Evolutionary conservation across 2,888 invertebrate species (phyloP).

Genomic region (Blera fallax): DNA sequence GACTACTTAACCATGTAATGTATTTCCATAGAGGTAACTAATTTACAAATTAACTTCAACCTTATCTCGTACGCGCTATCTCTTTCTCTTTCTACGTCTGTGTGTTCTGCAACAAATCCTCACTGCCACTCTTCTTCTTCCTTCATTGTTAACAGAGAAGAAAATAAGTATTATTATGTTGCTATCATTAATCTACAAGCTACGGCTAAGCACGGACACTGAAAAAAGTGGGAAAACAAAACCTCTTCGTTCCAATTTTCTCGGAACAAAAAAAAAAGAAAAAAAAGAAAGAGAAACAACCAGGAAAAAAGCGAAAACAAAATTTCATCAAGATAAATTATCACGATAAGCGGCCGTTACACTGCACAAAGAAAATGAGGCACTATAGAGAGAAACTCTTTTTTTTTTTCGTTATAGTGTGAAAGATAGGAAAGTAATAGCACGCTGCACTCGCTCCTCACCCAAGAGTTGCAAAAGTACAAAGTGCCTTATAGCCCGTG

Average conservation of each 20-base stretch:
- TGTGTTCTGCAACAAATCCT: constrained; percentile 18
- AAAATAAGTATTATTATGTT: constrained; percentile 68
- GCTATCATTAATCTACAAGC: constrained; percentile 70
- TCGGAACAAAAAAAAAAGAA: constrained; percentile 31
- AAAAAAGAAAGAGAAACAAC: constrained; percentile 11
- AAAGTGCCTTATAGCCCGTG: constrained; percentile 52
- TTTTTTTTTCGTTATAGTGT: background rate
- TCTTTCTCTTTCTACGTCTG: background rate
- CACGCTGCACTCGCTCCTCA: background rate
- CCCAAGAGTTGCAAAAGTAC: constrained; percentile 53
- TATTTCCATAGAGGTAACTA: constrained; percentile 11
- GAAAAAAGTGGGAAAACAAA: constrained; percentile 11
- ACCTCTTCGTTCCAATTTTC: constrained; percentile 60
- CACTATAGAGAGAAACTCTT: background rate
- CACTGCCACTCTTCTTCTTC: constrained; percentile 7
- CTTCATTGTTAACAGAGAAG: constrained; percentile 39
- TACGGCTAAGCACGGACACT: constrained; percentile 48
- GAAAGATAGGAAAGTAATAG: constrained; percentile 49
- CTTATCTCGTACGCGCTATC: constrained; percentile 4
- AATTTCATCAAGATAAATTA: constrained; percentile 72
- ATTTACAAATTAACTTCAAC: constrained; percentile 48
- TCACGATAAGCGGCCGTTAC: constrained; percentile 67
- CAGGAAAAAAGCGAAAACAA: constrained; percentile 68
- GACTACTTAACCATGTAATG: background rate
- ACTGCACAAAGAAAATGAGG: constrained; percentile 64